Evolutionary conservation across 2,113 vertebrate species (phyloP), one percentile per base, ranked within the genome.

Genomic region (Pogonocichla stellata): DNA sequence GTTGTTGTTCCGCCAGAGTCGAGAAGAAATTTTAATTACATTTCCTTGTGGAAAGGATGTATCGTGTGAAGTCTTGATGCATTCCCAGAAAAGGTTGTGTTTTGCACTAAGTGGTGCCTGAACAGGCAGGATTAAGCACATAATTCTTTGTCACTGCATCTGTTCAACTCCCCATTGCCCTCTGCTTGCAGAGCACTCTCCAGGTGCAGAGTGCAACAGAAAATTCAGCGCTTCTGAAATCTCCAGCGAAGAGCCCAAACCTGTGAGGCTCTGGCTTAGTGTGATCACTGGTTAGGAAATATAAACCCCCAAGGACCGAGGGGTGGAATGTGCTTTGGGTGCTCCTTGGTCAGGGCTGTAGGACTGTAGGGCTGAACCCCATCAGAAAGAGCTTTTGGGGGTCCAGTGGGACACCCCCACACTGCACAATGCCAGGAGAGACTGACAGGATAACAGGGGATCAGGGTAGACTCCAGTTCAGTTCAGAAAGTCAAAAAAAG

Each of bases 401-500:
- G 6, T n/a, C 24, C 14, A 11, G 28, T 14, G 62, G 23, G n/a
- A 10, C 29, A 29, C 3, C 9, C 11, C 5, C 6, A 43, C 26
- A 17, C 20, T 50, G 14, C 6, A 5, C 56, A n/a, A 3, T 2
- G 26, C 1, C 6, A 50, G 29, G 6, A 87, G 80, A 57, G 31
- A 31, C 2, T 13, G 1, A 1, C 4, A 8, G 22, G 26, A 38
- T 40, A 51, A 5, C 23, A 28, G 14, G 22, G 8, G 19, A 3
- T 8, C 17, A 58, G 45, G 5, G 25, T 7, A 50, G 23, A 58
- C 12, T 14, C 11, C 36, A 45, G 13, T 10, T 74, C 40, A 19
- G 12, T 36, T 22, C 29, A 69, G 8, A 51, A 86, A 66, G 20
- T 23, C 0, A 38, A 48, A 88, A 56, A 19, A 25, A 38, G 4